Evolutionary conservation across 2,888 invertebrate species (phyloP), one percentile per base, ranked within the genome.

Genomic region (Sycophila texana): DNA sequence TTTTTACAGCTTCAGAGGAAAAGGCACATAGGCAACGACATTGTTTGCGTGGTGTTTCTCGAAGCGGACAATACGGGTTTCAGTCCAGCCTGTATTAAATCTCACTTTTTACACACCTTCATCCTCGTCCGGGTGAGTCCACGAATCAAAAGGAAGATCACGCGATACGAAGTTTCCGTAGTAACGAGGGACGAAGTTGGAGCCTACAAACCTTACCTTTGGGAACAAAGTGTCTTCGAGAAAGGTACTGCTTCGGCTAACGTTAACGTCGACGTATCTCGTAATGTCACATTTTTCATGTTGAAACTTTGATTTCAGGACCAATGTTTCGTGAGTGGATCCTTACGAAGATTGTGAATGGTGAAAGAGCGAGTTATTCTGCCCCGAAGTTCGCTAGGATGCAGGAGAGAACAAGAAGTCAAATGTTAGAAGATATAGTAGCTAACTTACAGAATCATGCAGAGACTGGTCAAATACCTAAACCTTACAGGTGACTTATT

Each of bases 321-420:
- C 95, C 97, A 26, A 97, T 98, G 97, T 97, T 97, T 91, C 94
- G 97, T 65, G 98, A 98, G 91, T 98, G 98, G 98, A 92, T 98
- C 75, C 92, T 98, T 65, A 97, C 97, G 14, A 98, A 98, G 91
- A 96, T 98, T 83, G 97, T 98, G 3, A 98, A 98, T 86, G 98
- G 97, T 0, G 98, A 98, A 91, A 92, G 98, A 82, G 98, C 97
- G 47, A 97, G 97, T 79, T 98, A 98, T 89, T 97, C 97, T 0
- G 98, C 98, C 0, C 98, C 98, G 0, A 98, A 98, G 91, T 98
- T 98, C 88, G 98, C 98, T 0, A 92, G 97, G 84, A 98, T 98
- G 98, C 97, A 98, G 90, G 98, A 98, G 87, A 92, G 98, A 80
- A 98, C 98, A 0, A 92, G 98, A 53, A 96, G 96, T 82, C 98